Conservation (phyloP, 2,888 invertebrate species). For the Salpingus planirostris region DNA sequence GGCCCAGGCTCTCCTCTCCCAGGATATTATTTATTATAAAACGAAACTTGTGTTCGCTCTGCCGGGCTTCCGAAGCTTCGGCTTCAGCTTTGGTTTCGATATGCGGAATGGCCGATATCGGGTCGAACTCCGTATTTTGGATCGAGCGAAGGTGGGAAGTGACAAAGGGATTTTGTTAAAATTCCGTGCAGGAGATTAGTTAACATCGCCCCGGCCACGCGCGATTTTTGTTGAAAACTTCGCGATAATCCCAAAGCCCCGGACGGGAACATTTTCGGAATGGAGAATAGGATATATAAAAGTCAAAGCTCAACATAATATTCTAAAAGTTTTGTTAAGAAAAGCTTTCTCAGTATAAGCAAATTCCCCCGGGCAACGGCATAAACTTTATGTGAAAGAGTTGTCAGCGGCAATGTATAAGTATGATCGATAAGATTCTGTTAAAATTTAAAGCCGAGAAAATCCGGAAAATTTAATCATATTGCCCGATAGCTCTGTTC, state of each 20-base stretch:
- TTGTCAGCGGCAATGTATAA: slow-evolving; percentile 37
- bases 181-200: no score
- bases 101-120: no score
- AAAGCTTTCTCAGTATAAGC: slow-evolving; percentile 34
- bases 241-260: background rate
- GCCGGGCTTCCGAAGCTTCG: no score
- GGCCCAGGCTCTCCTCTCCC: background rate
- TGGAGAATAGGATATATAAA: slow-evolving; percentile 33
- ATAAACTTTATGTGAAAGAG: slow-evolving; percentile 39
- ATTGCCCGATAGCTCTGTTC: slow-evolving; percentile 26
- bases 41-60: no score
- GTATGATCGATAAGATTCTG: slow-evolving; percentile 34
- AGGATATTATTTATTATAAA: no score
- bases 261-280: slow-evolving; percentile 13
- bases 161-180: no score
- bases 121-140: no score
- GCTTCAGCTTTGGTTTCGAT: no score
- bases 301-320: slow-evolving; percentile 35
- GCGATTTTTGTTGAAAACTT: background rate
- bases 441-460: slow-evolving; percentile 21
- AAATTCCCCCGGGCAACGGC: slow-evolving; percentile 34
- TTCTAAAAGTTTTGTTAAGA: slow-evolving; percentile 35
- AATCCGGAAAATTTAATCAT: slow-evolving; percentile 30
- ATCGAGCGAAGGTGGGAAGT: no score
- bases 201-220: no score